phyloP scores from a whole-genome alignment of 2,888 invertebrate genomes.

The Aphelenchoides bicaudatus region DNA sequence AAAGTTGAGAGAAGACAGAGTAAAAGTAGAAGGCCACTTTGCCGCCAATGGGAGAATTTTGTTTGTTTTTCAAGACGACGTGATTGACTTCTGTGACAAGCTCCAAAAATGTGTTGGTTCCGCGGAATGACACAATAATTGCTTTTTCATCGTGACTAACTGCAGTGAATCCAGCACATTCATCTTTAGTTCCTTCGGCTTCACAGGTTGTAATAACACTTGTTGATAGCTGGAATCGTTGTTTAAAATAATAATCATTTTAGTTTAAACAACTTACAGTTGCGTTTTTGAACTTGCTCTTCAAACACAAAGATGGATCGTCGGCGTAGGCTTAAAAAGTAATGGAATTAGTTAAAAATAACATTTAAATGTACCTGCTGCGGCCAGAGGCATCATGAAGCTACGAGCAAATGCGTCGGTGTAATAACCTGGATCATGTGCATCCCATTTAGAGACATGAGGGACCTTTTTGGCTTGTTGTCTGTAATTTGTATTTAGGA shows the following conservation, averaged over 20 bases:
- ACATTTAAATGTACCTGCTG: too few relatives aligned
- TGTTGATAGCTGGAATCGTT: background rate
- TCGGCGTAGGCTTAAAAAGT: constrained; percentile 42
- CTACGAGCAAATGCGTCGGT: constrained; percentile 35
- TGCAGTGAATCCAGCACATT: constrained; percentile 43
- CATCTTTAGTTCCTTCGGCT: constrained; percentile 29
- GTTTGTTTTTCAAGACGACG: constrained; percentile 30
- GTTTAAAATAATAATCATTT: constrained; percentile 5
- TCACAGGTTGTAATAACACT: constrained; percentile 2
- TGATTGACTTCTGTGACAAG: constrained; percentile 42
- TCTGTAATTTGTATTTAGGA: too few relatives aligned
- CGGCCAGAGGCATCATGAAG: constrained; percentile 39
- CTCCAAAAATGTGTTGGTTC: constrained; percentile 29
- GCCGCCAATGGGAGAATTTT: constrained; percentile 33
- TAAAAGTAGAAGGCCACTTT: constrained; percentile 48
- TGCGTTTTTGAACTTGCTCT: constrained; percentile 35
- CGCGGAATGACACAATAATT: constrained; percentile 47
- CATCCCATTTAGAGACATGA: constrained; percentile 4
- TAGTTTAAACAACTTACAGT: constrained; percentile 25
- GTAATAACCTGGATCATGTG: constrained; percentile 21
- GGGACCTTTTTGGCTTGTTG: too few relatives aligned
- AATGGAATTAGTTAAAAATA: too few relatives aligned
- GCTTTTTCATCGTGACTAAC: constrained; percentile 34
- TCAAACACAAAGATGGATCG: constrained; percentile 38
- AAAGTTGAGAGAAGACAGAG: constrained; percentile 45